Percentiles rank a stretch among this genome's conserved stretches.
Evolutionary conservation across 2,113 vertebrate genomes (phyloP).

Genomic region (Gobiocypris rarus): DNA sequence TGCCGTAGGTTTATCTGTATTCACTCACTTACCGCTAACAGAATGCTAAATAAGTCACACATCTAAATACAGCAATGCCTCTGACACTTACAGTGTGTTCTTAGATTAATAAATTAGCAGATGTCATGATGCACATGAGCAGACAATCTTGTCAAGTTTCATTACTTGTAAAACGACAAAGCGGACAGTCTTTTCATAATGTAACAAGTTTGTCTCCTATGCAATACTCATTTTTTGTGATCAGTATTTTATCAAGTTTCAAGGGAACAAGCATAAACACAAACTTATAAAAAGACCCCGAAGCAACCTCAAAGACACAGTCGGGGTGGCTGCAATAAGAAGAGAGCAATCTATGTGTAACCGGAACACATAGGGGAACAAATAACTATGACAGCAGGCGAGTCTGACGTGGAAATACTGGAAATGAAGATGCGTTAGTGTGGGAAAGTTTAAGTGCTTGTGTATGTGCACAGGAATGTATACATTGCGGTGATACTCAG

Average conservation of each 20-base stretch:
- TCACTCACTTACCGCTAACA: too few species aligned
- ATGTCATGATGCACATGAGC: too few species aligned
- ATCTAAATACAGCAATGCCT: too few species aligned
- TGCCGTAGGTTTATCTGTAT: too few species aligned
- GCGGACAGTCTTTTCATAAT: background rate
- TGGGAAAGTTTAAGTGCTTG: background rate
- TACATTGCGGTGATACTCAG: background rate
- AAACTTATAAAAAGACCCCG: slow-evolving; percentile 12
- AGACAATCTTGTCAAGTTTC: too few species aligned
- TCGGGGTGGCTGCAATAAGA: slow-evolving; percentile 16
- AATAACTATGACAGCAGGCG: slow-evolving; percentile 17
- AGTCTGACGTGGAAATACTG: slow-evolving; percentile 19
- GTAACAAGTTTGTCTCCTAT: background rate
- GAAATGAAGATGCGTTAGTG: background rate
- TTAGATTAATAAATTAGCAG: too few species aligned
- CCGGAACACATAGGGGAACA: background rate
- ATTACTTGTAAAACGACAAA: background rate
- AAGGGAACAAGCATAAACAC: slow-evolving; percentile 21
- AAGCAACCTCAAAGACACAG: slow-evolving; percentile 13
- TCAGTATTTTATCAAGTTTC: slow-evolving; percentile 14
- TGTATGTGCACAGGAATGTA: background rate
- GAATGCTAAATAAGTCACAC: too few species aligned
- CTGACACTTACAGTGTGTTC: too few species aligned
- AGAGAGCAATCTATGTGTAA: slow-evolving; percentile 24
- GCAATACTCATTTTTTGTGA: background rate